These are phyloP conservation scores for Australoheros facetus DNA, from an alignment of 2,797 vertebrate species.

Conservation along the genomic window DNA sequence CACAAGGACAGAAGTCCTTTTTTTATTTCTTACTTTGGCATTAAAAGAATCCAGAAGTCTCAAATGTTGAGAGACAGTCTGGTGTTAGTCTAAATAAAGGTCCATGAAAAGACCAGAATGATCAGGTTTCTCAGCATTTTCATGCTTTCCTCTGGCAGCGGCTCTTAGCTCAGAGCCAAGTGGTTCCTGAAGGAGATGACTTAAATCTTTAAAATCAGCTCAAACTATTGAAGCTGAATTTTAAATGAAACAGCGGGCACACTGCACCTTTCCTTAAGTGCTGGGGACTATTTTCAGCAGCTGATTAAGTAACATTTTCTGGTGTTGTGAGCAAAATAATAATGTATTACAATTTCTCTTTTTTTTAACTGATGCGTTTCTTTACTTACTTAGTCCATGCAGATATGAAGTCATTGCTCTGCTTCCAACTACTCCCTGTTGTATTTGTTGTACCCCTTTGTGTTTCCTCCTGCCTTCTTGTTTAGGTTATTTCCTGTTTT, in stretches of 20 bases:
- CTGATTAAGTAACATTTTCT: background rate
- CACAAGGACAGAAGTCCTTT: background rate
- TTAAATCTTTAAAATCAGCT: background rate
- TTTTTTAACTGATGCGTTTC: background rate
- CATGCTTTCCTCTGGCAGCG: background rate
- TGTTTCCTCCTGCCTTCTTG: background rate
- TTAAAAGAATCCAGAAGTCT: background rate
- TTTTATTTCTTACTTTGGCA: background rate
- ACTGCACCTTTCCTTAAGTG: background rate
- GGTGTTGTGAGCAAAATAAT: background rate
- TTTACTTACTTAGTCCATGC: background rate
- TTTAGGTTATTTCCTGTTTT: background rate
- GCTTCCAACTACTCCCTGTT: background rate
- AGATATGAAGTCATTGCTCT: background rate
- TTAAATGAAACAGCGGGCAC: background rate
- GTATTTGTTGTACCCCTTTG: background rate
- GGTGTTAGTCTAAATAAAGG: background rate
- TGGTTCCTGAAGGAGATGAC: background rate
- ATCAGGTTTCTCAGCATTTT: background rate
- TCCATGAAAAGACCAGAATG: background rate
- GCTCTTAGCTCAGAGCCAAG: background rate
- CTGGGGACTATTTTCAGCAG: background rate
- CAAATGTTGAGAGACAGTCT: too few relatives aligned
- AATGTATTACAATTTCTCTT: background rate
- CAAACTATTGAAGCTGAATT: background rate